phyloP scores from a whole-genome alignment of 1,140 invertebrate genomes.

The Copidosoma floridanum region DNA sequence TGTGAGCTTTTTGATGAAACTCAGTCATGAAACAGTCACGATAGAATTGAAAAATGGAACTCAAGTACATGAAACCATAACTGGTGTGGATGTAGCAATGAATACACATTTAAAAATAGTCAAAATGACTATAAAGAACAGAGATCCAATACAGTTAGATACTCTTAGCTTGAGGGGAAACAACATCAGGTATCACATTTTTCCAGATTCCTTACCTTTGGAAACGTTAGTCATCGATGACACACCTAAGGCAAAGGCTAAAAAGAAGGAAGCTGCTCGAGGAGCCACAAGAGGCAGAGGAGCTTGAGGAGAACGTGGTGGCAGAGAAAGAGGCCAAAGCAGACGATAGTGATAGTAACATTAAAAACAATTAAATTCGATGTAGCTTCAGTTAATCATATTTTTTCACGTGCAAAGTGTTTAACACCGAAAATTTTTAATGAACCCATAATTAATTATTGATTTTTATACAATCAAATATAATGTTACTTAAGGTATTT shows the following conservation, averaged over 20 bases:
- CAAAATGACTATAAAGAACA: conserved; percentile 96
- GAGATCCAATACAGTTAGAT: conserved; percentile 90
- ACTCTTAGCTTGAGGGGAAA: conserved; percentile 95
- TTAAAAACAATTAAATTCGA: too few species aligned
- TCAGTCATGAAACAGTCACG: conserved; percentile 98
- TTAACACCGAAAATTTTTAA: conserved; percentile 2
- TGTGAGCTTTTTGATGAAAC: conserved; percentile 93
- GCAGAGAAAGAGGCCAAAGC: conserved; percentile 65
- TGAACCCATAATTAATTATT: conserved; percentile 10
- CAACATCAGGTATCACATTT: conserved; percentile 96
- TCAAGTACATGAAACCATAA: conserved; percentile 95
- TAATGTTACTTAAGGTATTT: conserved; percentile 20
- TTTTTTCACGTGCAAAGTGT: conserved; percentile 2
- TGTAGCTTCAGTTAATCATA: conserved; percentile 3
- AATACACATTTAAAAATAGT: conserved; percentile 99
- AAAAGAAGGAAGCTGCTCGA: conserved; percentile 78
- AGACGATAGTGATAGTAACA: too few species aligned
- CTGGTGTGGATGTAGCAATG: conserved; percentile 98
- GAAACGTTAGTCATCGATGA: conserved; percentile 97
- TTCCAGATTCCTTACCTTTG: conserved; percentile 91
- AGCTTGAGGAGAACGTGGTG: conserved; percentile 62
- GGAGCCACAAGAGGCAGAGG: conserved; percentile 58
- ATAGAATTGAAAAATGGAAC: conserved; percentile 99
- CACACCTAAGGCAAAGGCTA: conserved; percentile 90
- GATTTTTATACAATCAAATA: conserved; percentile 22